Conservation (phyloP, 2,797 vertebrate species). For the Eulemur rubriventer region DNA sequence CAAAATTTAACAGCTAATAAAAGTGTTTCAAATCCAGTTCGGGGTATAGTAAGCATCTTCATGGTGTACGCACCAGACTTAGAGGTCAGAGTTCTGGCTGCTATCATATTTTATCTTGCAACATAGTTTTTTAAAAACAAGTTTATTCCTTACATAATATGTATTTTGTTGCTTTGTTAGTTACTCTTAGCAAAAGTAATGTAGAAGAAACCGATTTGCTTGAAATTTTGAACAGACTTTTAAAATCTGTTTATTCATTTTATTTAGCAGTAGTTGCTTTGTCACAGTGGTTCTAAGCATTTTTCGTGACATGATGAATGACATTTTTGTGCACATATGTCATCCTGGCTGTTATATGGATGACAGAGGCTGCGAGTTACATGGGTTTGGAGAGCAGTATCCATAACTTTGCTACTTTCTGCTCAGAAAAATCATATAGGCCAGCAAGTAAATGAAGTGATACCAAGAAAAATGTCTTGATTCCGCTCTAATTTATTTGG, state of each 20-base stretch:
- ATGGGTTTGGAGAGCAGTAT: neutral
- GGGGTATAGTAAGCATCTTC: neutral
- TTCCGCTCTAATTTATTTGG: neutral
- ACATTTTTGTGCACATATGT: neutral
- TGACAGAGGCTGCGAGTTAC: neutral
- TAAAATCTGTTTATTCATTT: neutral
- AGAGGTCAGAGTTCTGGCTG: neutral
- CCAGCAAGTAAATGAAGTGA: neutral
- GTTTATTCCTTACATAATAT: neutral
- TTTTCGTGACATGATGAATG: neutral
- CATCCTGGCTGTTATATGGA: neutral
- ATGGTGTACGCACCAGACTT: neutral
- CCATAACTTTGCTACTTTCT: neutral
- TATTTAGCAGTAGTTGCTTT: neutral
- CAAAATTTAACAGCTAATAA: constrained; percentile 22
- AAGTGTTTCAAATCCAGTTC: neutral
- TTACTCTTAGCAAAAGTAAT: neutral
- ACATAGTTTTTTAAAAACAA: neutral
- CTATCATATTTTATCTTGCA: neutral
- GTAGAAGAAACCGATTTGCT: neutral
- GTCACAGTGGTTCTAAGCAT: neutral
- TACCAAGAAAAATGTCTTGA: neutral
- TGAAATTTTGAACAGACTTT: constrained; percentile 33
- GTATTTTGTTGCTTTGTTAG: neutral
- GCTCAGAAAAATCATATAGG: neutral